phyloP scores from a whole-genome alignment of 2,888 invertebrate genomes.

The Drosophila anomalata region DNA sequence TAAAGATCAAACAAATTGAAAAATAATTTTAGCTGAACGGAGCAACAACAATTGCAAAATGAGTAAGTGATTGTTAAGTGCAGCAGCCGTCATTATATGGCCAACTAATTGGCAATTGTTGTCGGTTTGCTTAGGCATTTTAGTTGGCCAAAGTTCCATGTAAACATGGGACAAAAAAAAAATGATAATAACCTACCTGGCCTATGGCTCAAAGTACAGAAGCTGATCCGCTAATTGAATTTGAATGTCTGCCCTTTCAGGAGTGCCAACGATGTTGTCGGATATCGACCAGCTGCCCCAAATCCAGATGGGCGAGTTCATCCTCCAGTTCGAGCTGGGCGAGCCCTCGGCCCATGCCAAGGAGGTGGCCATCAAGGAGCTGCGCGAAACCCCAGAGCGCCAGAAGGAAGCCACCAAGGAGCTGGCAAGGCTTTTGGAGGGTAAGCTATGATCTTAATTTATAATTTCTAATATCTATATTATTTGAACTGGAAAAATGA shows the following conservation, averaged over 20 bases:
- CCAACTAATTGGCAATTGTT: slow-evolving; percentile 44
- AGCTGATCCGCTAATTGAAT: slow-evolving; percentile 17
- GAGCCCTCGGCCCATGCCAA: slow-evolving; percentile 86
- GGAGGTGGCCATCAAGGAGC: slow-evolving; percentile 88
- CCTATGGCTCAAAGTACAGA: slow-evolving; percentile 30
- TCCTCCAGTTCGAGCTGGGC: slow-evolving; percentile 87
- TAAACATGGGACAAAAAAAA: neutral
- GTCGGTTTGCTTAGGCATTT: slow-evolving; percentile 15
- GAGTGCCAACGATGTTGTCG: slow-evolving; percentile 89
- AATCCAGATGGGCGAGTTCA: slow-evolving; percentile 87
- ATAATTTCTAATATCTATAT: neutral
- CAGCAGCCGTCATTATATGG: slow-evolving; percentile 25
- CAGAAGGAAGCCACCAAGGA: slow-evolving; percentile 86
- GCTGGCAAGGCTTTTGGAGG: slow-evolving; percentile 86
- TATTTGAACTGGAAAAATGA: too few species aligned
- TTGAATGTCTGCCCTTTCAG: slow-evolving; percentile 81
- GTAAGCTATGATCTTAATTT: slow-evolving; percentile 81
- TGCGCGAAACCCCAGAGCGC: slow-evolving; percentile 89
- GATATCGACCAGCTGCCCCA: slow-evolving; percentile 88
- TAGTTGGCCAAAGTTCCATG: slow-evolving; percentile 16
- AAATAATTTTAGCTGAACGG: slow-evolving; percentile 22
- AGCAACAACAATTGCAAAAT: slow-evolving; percentile 56
- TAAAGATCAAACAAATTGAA: slow-evolving; percentile 14
- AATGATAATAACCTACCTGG: slow-evolving; percentile 2
- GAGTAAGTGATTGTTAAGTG: slow-evolving; percentile 71